Percentiles rank a stretch among this genome's conserved stretches.
These are phyloP conservation scores for Agrilus cyanescens DNA, from an alignment of 2,888 invertebrate genomes.

Conservation along the genomic window DNA sequence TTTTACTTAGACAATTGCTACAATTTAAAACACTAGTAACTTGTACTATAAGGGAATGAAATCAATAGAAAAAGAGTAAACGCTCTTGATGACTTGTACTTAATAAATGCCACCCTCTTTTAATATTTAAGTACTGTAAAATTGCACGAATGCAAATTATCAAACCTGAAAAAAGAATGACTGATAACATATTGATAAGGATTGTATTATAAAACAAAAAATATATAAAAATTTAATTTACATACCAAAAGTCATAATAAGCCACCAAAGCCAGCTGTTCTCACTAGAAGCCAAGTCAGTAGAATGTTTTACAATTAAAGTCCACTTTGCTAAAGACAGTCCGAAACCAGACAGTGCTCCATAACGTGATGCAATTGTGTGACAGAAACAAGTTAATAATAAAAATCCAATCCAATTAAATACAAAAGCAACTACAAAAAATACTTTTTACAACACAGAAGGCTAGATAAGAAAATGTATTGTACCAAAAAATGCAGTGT, in stretches of 20 bases:
- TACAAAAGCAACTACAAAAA: conserved; percentile 71
- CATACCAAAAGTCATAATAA: conserved; percentile 81
- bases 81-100: conserved; percentile 80
- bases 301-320: conserved; percentile 84
- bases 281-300: conserved; percentile 77
- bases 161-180: conserved; percentile 46
- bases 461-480: not conserved
- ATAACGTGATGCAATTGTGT: conserved; percentile 86
- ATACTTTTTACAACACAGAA: conserved; percentile 1
- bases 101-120: conserved; percentile 76
- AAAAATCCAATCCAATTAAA: conserved; percentile 95
- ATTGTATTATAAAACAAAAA: not conserved
- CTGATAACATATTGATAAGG: conserved; percentile 3
- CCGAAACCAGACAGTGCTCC: conserved; percentile 90
- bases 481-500: conserved; percentile 77
- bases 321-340: conserved; percentile 88
- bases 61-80: conserved; percentile 73
- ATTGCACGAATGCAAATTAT: conserved; percentile 79
- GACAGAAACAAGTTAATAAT: conserved; percentile 85
- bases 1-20: no score
- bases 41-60: no score
- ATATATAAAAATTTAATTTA: conserved; percentile 8
- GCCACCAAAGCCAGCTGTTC: conserved; percentile 88
- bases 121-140: conserved; percentile 79
- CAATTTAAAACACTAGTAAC: no score